Percentiles rank a stretch among this genome's conserved stretches.
phyloP scores from a whole-genome alignment of 2,113 vertebrate species.

The Cygnus atratus region DNA sequence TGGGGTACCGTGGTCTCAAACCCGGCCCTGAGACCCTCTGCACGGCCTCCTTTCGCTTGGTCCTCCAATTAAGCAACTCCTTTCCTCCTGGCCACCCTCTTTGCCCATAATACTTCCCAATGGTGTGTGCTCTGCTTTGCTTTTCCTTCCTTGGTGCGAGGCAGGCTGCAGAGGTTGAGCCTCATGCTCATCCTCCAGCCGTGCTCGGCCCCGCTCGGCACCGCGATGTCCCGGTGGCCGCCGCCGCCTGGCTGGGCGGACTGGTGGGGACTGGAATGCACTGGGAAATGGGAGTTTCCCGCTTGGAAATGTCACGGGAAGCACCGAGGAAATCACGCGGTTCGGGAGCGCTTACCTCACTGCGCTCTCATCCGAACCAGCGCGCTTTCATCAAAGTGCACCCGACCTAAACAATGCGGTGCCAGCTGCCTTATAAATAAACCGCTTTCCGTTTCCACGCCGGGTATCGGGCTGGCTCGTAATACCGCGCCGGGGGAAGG shows the following conservation, averaged over 20 bases:
- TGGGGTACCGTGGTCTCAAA: background rate
- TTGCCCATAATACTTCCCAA: too few species aligned
- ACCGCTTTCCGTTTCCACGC: background rate
- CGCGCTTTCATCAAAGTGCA: background rate
- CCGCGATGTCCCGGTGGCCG: accelerated
- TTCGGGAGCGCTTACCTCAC: background rate
- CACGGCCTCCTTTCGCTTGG: background rate
- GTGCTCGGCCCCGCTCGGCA: background rate
- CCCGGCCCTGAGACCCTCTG: background rate
- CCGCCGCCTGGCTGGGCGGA: background rate
- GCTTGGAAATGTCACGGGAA: slow-evolving; percentile 60
- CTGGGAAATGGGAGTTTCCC: slow-evolving; percentile 65
- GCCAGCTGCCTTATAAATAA: slow-evolving; percentile 43
- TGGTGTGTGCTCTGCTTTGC: background rate
- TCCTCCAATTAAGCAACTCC: too few species aligned
- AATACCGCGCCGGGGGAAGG: background rate
- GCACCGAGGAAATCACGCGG: slow-evolving; percentile 12
- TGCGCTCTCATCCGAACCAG: background rate
- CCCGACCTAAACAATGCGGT: background rate
- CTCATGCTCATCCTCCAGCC: background rate
- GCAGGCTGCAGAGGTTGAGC: background rate
- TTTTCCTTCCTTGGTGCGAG: background rate
- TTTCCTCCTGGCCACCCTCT: too few species aligned
- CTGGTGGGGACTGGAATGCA: background rate
- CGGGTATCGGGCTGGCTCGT: background rate